These are phyloP conservation scores for Phlogophora meticulosa DNA, from an alignment of 2,888 invertebrate genomes.

Conservation along the genomic window DNA sequence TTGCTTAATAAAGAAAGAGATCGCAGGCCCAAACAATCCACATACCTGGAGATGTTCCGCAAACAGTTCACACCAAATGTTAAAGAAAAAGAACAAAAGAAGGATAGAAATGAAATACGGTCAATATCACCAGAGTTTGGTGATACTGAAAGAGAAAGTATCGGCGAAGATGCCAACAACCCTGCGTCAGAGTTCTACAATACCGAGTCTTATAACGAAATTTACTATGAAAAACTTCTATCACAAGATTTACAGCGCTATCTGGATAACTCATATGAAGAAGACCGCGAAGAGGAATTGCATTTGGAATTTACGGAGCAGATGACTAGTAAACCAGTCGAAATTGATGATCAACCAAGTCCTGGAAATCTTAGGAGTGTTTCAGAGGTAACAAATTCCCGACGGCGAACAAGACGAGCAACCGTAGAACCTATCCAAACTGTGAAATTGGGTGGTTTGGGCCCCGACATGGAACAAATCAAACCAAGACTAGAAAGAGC, in stretches of 20 bases:
- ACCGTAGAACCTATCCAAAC: constrained; percentile 76
- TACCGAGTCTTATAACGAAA: constrained; percentile 86
- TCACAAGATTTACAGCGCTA: constrained; percentile 75
- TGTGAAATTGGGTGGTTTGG: constrained; percentile 84
- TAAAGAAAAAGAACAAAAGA: constrained; percentile 60
- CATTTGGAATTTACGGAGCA: constrained; percentile 66
- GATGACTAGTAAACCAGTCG: constrained; percentile 67
- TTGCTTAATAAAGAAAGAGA: constrained; percentile 79
- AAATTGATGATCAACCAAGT: constrained; percentile 67
- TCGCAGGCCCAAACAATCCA: constrained; percentile 68
- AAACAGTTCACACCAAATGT: constrained; percentile 77
- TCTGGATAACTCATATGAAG: constrained; percentile 78
- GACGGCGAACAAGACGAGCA: constrained; percentile 73
- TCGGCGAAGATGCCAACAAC: constrained; percentile 75
- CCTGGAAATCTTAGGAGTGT: constrained; percentile 79
- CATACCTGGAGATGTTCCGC: constrained; percentile 85
- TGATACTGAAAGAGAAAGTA: constrained; percentile 85
- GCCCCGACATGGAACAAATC: constrained; percentile 85
- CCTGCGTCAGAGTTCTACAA: constrained; percentile 79
- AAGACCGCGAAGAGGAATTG: constrained; percentile 76
- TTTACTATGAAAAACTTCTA: constrained; percentile 84
- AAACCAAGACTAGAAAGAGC: constrained; percentile 87
- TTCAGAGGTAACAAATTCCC: constrained; percentile 82
- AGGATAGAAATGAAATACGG: constrained; percentile 76
- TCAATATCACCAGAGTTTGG: constrained; percentile 86